These are phyloP conservation scores for Thamnophis elegans DNA, from an alignment of 2,797 vertebrate genomes.

Conservation along the genomic window DNA sequence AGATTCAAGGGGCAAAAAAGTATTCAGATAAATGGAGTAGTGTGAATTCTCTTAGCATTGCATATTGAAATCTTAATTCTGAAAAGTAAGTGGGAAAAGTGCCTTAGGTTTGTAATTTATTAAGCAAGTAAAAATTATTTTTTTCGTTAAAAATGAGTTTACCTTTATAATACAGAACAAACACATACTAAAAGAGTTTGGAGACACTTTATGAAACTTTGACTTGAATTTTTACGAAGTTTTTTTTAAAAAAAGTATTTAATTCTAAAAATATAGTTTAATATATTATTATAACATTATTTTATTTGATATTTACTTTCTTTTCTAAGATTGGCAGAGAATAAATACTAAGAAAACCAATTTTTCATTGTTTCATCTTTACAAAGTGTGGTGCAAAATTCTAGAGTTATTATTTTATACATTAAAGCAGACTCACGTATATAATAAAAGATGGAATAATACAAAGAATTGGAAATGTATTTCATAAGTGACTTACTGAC, in stretches of 20 bases:
- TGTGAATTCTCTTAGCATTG: not conserved
- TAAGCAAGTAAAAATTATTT: not conserved
- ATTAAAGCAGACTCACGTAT: not conserved
- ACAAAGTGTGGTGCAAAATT: not conserved
- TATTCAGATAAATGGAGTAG: not conserved
- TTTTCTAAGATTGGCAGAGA: not conserved
- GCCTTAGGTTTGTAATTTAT: not conserved
- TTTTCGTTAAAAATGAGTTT: not conserved
- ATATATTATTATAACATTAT: not conserved
- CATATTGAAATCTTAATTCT: not conserved
- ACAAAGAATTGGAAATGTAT: not conserved
- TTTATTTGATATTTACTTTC: constrained; percentile 1
- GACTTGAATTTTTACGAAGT: not conserved
- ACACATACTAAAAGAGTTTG: not conserved
- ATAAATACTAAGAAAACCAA: constrained; percentile 5
- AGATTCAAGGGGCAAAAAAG: not conserved
- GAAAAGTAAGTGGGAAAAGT: not conserved
- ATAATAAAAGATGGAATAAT: not conserved
- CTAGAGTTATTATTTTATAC: not conserved
- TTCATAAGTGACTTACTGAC: not conserved
- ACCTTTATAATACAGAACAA: not conserved
- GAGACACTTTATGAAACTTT: not conserved
- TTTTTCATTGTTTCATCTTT: not conserved
- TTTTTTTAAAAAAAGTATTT: not conserved
- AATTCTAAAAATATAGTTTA: not conserved